Base-by-base conservation (phyloP, 2,797 vertebrate genomes). In the Philypnodon macrostomus region DNA sequence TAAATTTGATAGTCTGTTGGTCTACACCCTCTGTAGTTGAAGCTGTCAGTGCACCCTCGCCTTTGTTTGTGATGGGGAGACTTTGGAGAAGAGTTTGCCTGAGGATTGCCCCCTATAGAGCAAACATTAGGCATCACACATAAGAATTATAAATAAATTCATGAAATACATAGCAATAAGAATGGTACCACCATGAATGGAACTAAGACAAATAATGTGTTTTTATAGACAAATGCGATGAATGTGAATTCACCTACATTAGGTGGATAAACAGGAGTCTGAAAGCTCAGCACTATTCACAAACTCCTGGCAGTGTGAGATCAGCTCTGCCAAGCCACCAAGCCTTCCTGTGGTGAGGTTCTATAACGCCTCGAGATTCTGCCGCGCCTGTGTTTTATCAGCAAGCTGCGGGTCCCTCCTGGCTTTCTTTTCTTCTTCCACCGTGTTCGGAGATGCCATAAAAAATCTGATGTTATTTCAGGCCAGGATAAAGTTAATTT, bases 251-350 rank as follows among this genome's bases (percentile, higher is more conserved):
- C 44, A 55, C 40, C 56, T 80, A 16, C 72, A 66, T 47, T 30
- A 56, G 57, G 47, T 40, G 53, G 63, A 66, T 79, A 76, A 72
- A 78, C 67, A 69, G 40, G 41, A 19, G 23, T 69, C 52, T 73
- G 74, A 53, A 65, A 41, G 47, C 70, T 76, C 63, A 69, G 56
- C 58, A 19, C 61, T 67, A 59, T 41, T 17, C 51, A 65, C 30
- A 70, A 70, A 70, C 70, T 60, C 53, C 68, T 66, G 63, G 67
- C 65, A 67, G 56, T 18, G 61, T 58, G 66, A 66, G 68, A 61
- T 67, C 63, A 69, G 58, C 67, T 64, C 75, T 67, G 73, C 70
- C 67, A 70, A 85, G 72, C 64, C 73, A 79, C 70, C 69, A 55
- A 69, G 59, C 53, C 58, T 72, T 79, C 79, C 80, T 53, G 77